These are phyloP conservation scores for Tetragonula carbonaria DNA, from an alignment of 2,888 invertebrate genomes.

Conservation along the genomic window DNA sequence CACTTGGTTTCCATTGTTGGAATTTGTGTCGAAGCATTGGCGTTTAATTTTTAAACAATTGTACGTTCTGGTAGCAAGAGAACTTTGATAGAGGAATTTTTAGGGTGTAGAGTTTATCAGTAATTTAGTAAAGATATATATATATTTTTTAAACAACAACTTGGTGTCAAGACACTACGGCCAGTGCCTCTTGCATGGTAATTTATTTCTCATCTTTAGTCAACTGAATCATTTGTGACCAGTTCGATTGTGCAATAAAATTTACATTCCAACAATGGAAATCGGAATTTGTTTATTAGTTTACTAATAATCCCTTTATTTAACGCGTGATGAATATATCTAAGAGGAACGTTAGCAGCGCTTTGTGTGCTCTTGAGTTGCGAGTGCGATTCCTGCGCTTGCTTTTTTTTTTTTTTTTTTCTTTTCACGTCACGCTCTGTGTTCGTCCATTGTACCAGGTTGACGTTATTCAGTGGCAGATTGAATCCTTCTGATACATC, in stretches of 20 bases:
- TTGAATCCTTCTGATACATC: background rate
- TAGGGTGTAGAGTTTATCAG: too few relatives aligned
- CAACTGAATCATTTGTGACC: too few relatives aligned
- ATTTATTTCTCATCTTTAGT: too few relatives aligned
- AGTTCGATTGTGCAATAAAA: too few relatives aligned
- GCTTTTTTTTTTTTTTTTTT: constrained; percentile 15
- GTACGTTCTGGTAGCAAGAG: too few relatives aligned
- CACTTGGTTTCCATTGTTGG: background rate
- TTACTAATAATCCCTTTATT: background rate
- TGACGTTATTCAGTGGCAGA: constrained; percentile 28
- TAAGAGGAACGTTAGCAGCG: background rate
- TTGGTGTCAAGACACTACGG: too few relatives aligned
- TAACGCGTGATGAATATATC: background rate
- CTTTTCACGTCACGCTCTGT: background rate
- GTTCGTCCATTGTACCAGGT: constrained; percentile 8
- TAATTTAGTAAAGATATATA: too few relatives aligned
- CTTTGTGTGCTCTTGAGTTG: constrained; percentile 10
- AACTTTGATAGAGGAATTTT: too few relatives aligned
- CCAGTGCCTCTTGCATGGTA: too few relatives aligned
- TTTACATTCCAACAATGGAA: background rate
- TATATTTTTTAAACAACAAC: too few relatives aligned
- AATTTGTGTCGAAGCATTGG: background rate
- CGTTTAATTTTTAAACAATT: too few relatives aligned
- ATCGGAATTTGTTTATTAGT: background rate
- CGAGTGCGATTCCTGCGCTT: constrained; percentile 28